These are phyloP conservation scores for Setipinna tenuifilis DNA, from an alignment of 2,797 vertebrate genomes.

Conservation along the genomic window DNA sequence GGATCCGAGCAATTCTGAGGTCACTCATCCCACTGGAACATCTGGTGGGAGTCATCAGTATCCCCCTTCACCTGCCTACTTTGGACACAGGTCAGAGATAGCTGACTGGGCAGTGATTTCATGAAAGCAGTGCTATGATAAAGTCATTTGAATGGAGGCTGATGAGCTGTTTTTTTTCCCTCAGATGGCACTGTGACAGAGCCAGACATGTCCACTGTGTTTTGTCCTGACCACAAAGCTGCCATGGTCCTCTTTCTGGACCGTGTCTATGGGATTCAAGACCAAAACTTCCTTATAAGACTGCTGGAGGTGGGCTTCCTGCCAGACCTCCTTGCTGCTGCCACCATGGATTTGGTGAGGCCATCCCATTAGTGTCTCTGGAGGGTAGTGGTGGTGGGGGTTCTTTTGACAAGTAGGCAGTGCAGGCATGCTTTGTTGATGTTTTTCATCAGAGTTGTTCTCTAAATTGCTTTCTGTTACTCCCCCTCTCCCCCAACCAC, in stretches of 20 bases:
- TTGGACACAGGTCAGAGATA: constrained; percentile 82
- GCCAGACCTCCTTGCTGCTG: constrained; percentile 90
- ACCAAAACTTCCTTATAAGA: constrained; percentile 86
- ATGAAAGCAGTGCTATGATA: too few relatives aligned
- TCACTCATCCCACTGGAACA: constrained; percentile 90
- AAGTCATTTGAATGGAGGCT: too few relatives aligned
- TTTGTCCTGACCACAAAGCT: constrained; percentile 97
- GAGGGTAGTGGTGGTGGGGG: neutral
- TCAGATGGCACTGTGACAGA: constrained; percentile 87
- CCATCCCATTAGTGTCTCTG: constrained; percentile 20
- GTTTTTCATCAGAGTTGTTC: constrained; percentile 12
- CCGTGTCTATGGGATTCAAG: constrained; percentile 91
- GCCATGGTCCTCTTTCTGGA: constrained; percentile 97
- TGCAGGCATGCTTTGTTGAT: neutral
- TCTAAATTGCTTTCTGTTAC: neutral
- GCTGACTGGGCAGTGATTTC: neutral
- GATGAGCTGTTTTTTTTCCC: neutral
- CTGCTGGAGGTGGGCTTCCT: constrained; percentile 92
- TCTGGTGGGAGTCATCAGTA: constrained; percentile 91
- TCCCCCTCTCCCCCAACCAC: neutral
- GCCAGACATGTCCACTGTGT: constrained; percentile 88
- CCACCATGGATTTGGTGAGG: constrained; percentile 88
- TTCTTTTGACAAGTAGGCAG: neutral
- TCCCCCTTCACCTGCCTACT: constrained; percentile 87
- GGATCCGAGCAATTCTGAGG: constrained; percentile 90